These are phyloP conservation scores for Leucoraja ocellata DNA, from an alignment of 2,797 vertebrate species.

Conservation along the genomic window DNA sequence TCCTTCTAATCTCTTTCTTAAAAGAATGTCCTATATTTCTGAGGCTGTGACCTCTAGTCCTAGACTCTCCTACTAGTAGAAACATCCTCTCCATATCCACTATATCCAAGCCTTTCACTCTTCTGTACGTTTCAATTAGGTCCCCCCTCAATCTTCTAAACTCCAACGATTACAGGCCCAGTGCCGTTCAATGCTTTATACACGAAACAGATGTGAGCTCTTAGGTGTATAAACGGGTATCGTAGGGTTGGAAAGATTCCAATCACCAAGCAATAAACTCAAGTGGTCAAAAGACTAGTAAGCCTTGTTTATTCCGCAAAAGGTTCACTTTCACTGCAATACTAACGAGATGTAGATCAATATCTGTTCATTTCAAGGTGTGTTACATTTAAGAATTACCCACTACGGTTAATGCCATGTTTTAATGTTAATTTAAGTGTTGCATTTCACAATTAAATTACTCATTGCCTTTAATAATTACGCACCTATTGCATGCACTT, in stretches of 20 bases:
- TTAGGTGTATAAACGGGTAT: background rate
- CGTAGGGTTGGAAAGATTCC: background rate
- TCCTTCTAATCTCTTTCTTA: too few species aligned
- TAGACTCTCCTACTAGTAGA: too few species aligned
- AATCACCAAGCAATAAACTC: background rate
- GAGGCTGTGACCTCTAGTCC: too few species aligned
- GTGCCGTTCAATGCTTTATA: too few species aligned
- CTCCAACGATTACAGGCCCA: too few species aligned
- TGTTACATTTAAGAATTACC: background rate
- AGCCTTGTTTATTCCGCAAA: background rate
- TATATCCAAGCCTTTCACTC: too few species aligned
- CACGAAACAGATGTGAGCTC: too few species aligned
- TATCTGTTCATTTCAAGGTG: background rate
- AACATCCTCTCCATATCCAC: too few species aligned
- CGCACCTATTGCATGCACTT: background rate
- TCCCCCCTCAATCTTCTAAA: too few species aligned
- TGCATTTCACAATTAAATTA: slow-evolving; percentile 1
- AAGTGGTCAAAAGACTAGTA: background rate
- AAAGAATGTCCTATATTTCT: too few species aligned
- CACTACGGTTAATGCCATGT: background rate
- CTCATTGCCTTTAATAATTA: slow-evolving; percentile 28
- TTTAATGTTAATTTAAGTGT: slow-evolving; percentile 27
- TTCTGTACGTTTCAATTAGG: too few species aligned
- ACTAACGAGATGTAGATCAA: background rate
- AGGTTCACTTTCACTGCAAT: background rate